phyloP scores from a whole-genome alignment of 2,797 vertebrate species.

The Intellagama lesueurii region DNA sequence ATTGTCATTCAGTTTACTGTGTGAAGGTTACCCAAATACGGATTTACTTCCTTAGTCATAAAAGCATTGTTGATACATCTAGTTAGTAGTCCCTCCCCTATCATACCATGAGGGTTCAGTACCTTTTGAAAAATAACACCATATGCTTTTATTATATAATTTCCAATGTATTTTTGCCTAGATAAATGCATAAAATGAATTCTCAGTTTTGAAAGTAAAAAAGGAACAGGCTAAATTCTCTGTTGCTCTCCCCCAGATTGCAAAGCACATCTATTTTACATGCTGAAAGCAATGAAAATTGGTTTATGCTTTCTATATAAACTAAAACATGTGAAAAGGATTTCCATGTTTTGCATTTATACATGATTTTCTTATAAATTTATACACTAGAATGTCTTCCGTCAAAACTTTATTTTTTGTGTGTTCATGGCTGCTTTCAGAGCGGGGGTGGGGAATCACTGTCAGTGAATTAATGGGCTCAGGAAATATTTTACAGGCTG shows the following conservation, averaged over 20 bases:
- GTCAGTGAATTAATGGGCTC: too few species aligned
- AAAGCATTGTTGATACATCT: not conserved
- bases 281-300: not conserved
- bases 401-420: not conserved
- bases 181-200: not conserved
- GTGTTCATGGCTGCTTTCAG: too few species aligned
- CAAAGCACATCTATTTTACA: not conserved
- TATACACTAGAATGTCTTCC: not conserved
- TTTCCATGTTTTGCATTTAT: not conserved
- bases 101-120: not conserved
- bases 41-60: too few species aligned
- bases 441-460: too few species aligned
- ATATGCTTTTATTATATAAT: not conserved
- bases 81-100: not conserved
- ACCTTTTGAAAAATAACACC: not conserved
- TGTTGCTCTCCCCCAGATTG: not conserved
- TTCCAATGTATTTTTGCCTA: not conserved
- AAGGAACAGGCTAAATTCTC: not conserved
- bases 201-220: not conserved
- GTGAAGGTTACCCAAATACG: too few species aligned
- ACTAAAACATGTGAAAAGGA: not conserved
- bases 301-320: not conserved
- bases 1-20: too few species aligned
- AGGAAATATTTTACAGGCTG: too few species aligned
- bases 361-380: not conserved